Evolutionary conservation across 2,797 vertebrate species (phyloP).

Genomic region (Sparidentex hasta): DNA sequence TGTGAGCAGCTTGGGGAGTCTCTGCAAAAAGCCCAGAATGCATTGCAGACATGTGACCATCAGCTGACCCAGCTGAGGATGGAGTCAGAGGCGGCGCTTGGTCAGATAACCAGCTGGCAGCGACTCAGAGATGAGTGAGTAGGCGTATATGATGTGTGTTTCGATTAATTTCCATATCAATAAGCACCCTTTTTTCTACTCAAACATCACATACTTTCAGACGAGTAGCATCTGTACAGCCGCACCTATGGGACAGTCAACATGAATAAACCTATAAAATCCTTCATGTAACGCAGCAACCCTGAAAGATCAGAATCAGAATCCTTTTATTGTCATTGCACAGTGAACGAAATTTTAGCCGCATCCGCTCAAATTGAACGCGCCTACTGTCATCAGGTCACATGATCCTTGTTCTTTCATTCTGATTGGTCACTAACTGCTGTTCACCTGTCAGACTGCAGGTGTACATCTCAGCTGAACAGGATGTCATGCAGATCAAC

Average conservation of each 20-base stretch:
- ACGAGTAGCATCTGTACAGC: too few species aligned
- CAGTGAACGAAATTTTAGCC: too few species aligned
- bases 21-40: slow-evolving; percentile 71
- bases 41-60: slow-evolving; percentile 69
- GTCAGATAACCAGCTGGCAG: slow-evolving; percentile 63
- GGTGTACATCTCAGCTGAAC: slow-evolving; percentile 37
- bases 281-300: too few species aligned
- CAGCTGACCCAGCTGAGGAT: slow-evolving; percentile 67
- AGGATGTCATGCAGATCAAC: slow-evolving; percentile 67
- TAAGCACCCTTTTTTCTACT: too few species aligned
- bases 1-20: slow-evolving; percentile 60
- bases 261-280: too few species aligned
- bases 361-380: too few species aligned
- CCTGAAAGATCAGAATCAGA: too few species aligned
- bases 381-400: slow-evolving; percentile 1
- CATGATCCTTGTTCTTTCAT: rapidly evolving
- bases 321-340: too few species aligned
- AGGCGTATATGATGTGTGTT: too few species aligned
- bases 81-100: slow-evolving; percentile 44
- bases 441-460: slow-evolving; percentile 71
- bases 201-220: too few species aligned
- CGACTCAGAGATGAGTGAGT: slow-evolving; percentile 77
- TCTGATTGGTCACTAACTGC: slow-evolving; percentile 21
- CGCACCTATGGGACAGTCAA: too few species aligned
- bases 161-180: too few species aligned